A percentile compares a stretch with the other conserved stretches of the same genome.
Conservation (phyloP, 2,797 vertebrate genomes). For the Schizothorax lantsangensis region DNA sequence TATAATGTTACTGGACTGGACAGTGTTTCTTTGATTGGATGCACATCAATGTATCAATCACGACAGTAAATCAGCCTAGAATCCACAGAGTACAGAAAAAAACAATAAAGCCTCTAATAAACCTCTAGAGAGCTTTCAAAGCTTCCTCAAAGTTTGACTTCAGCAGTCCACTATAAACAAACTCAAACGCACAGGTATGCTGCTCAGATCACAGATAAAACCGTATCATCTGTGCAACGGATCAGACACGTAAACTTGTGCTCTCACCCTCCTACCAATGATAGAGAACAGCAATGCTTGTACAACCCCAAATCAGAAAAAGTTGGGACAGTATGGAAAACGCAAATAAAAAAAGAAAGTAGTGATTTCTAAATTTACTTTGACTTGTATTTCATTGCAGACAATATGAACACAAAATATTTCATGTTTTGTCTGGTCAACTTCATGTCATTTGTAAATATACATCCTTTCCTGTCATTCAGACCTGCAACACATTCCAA, state of each 20-base stretch:
- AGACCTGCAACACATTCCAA: no score
- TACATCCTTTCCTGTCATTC: no score
- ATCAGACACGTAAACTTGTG: neutral
- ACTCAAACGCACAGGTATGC: constrained; percentile 54
- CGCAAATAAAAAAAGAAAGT: no score
- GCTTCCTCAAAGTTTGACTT: constrained; percentile 72
- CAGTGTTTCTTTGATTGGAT: neutral
- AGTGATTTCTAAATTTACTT: no score
- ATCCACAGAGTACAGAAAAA: neutral
- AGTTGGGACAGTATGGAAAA: no score
- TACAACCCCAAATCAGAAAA: no score
- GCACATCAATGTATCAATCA: neutral
- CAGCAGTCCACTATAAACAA: constrained; percentile 64
- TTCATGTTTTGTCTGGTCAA: no score
- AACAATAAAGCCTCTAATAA: constrained; percentile 49
- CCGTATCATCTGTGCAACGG: neutral
- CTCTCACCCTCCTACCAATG: neutral
- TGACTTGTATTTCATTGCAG: no score
- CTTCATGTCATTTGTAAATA: no score
- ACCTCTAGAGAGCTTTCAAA: constrained; percentile 76
- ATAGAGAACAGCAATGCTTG: neutral
- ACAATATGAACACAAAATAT: no score
- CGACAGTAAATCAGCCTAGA: neutral
- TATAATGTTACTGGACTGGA: neutral
- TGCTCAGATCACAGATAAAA: constrained; percentile 11